Conservation (phyloP, 2,888 invertebrate genomes). For the Mechanitis messenoides region DNA sequence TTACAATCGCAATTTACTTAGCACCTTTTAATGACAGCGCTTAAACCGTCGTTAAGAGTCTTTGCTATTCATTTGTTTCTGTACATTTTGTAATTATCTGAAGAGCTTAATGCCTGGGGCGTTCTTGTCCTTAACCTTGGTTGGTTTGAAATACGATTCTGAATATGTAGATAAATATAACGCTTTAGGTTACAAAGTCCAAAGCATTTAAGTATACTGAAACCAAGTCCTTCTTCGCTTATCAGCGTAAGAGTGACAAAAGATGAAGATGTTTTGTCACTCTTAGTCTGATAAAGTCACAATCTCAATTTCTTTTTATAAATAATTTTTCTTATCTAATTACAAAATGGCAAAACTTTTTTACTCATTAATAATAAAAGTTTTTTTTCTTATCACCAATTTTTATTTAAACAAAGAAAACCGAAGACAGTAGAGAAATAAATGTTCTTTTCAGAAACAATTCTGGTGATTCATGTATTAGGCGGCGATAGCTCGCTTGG, state of each 20-base stretch:
- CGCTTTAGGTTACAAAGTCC: neutral
- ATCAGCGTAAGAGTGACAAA: too few relatives aligned
- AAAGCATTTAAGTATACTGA: neutral
- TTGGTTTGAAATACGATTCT: constrained; percentile 2
- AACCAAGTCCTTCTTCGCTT: too few relatives aligned
- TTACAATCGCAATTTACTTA: constrained; percentile 31
- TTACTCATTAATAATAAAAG: too few relatives aligned
- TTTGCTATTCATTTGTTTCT: constrained; percentile 25
- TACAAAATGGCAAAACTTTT: too few relatives aligned
- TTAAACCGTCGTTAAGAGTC: constrained; percentile 23
- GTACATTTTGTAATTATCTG: constrained; percentile 24
- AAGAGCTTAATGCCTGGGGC: constrained; percentile 19
- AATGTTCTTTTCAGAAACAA: constrained; percentile 17
- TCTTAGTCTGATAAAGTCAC: too few relatives aligned
- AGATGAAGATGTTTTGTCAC: too few relatives aligned
- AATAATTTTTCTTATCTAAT: too few relatives aligned
- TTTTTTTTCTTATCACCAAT: neutral
- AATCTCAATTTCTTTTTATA: too few relatives aligned
- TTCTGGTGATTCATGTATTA: constrained; percentile 30
- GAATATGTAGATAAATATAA: neutral
- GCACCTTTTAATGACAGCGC: constrained; percentile 30
- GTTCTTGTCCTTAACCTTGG: constrained; percentile 17
- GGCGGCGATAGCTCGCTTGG: constrained; percentile 28
- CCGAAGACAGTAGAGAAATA: neutral
- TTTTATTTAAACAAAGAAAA: neutral